These are phyloP conservation scores for Xylocampa areola DNA, from an alignment of 2,888 invertebrate genomes.

Conservation along the genomic window DNA sequence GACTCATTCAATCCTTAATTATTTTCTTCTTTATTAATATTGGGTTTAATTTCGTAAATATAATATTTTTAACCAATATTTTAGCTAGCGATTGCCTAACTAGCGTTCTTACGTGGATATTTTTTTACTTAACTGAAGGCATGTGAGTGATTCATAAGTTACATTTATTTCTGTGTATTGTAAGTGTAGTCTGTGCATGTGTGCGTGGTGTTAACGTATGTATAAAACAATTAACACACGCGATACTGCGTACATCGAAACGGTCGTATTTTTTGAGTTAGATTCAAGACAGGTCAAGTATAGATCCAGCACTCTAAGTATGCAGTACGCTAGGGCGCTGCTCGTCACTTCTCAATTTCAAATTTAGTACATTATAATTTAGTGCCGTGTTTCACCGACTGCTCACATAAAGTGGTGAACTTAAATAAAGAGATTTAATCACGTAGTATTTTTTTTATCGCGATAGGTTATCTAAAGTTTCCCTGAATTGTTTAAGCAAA, in stretches of 20 bases:
- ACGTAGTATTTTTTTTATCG: too few relatives aligned
- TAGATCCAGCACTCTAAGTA: too few relatives aligned
- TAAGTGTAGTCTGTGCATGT: constrained; percentile 25
- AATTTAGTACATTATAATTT: too few relatives aligned
- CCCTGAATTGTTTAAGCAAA: neutral
- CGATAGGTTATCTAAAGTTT: too few relatives aligned
- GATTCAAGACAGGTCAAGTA: neutral
- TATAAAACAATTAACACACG: constrained; percentile 22
- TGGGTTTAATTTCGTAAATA: neutral
- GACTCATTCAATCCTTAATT: neutral
- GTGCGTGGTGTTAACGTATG: constrained; percentile 35
- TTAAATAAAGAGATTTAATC: too few relatives aligned
- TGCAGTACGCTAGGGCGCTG: too few relatives aligned
- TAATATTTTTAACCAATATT: constrained; percentile 22
- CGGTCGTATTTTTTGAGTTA: neutral
- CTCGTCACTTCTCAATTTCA: too few relatives aligned
- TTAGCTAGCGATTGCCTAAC: constrained; percentile 41
- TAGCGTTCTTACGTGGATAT: constrained; percentile 17
- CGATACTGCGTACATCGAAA: constrained; percentile 18
- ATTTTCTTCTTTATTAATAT: neutral
- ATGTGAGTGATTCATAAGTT: constrained; percentile 35
- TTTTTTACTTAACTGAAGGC: constrained; percentile 17
- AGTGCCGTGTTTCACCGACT: too few relatives aligned
- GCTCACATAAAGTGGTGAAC: too few relatives aligned
- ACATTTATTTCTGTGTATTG: constrained; percentile 15